Conservation (phyloP, 2,797 vertebrate species). For the Oceanodroma leucorhoa region DNA sequence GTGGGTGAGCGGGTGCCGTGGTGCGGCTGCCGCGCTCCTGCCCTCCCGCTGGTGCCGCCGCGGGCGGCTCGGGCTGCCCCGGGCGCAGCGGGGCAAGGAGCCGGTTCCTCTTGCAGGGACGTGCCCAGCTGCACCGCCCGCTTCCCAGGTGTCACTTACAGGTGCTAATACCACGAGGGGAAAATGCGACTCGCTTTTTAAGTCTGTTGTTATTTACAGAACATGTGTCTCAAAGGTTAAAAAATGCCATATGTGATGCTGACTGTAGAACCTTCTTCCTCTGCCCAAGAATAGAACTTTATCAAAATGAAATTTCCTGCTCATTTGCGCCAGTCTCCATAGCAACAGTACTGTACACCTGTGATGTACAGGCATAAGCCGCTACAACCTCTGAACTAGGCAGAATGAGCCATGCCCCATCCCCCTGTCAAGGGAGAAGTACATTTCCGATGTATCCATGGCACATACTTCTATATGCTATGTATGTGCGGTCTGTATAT, state of each 20-base stretch:
- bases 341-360: slow-evolving; percentile 33
- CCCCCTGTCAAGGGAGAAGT: not conserved
- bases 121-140: accelerated
- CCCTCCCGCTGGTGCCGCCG: not conserved
- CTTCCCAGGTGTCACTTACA: not conserved
- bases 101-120: accelerated
- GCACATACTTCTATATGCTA: not conserved
- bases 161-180: not conserved
- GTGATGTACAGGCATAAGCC: not conserved
- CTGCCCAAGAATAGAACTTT: slow-evolving; percentile 50
- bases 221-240: not conserved
- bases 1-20: accelerated
- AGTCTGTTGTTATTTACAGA: not conserved
- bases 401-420: not conserved
- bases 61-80: accelerated
- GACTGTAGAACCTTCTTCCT: slow-evolving; percentile 25
- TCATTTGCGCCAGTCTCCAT: slow-evolving; percentile 39
- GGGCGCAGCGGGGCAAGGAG: accelerated
- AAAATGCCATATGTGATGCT: not conserved
- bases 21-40: accelerated
- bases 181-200: not conserved
- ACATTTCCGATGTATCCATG: not conserved
- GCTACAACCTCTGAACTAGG: slow-evolving; percentile 18
- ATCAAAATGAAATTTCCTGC: slow-evolving; percentile 44
- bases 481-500: not conserved